These are phyloP conservation scores for Luffia ferchaultella DNA, from an alignment of 2,888 invertebrate genomes.

Conservation along the genomic window DNA sequence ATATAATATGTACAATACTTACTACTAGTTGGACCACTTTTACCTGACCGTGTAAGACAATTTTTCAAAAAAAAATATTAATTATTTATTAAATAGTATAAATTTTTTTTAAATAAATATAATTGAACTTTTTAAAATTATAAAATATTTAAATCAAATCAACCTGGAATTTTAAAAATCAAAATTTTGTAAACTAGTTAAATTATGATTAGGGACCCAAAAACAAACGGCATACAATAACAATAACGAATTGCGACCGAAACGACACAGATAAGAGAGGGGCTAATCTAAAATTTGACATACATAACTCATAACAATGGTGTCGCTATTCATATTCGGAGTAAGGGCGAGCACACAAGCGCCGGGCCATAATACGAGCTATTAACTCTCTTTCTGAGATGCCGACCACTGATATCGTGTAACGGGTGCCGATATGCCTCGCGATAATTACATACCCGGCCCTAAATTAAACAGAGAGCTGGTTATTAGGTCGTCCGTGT, in stretches of 20 bases:
- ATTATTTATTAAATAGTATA: too few species aligned
- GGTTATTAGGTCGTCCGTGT: not conserved
- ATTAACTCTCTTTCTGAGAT: slow-evolving; percentile 29
- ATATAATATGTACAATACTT: too few species aligned
- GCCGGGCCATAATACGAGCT: slow-evolving; percentile 26
- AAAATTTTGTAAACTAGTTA: too few species aligned
- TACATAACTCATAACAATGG: not conserved
- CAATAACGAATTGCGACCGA: not conserved
- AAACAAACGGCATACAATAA: not conserved
- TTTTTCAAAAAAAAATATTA: too few species aligned
- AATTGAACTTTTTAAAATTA: too few species aligned
- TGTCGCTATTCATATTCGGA: not conserved
- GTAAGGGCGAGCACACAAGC: not conserved
- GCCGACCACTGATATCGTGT: slow-evolving; percentile 29
- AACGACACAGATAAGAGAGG: not conserved
- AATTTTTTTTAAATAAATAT: too few species aligned
- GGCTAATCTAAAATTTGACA: not conserved
- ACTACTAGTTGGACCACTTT: too few species aligned
- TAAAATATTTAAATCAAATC: too few species aligned
- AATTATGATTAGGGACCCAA: too few species aligned
- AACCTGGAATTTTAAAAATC: too few species aligned
- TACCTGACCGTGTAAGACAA: too few species aligned
- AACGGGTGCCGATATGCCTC: slow-evolving; percentile 33
- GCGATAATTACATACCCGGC: slow-evolving; percentile 29
- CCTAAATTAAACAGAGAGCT: not conserved